Evolutionary conservation across 2,797 vertebrate genomes (phyloP).

Genomic region (Bovichtus diacanthus): DNA sequence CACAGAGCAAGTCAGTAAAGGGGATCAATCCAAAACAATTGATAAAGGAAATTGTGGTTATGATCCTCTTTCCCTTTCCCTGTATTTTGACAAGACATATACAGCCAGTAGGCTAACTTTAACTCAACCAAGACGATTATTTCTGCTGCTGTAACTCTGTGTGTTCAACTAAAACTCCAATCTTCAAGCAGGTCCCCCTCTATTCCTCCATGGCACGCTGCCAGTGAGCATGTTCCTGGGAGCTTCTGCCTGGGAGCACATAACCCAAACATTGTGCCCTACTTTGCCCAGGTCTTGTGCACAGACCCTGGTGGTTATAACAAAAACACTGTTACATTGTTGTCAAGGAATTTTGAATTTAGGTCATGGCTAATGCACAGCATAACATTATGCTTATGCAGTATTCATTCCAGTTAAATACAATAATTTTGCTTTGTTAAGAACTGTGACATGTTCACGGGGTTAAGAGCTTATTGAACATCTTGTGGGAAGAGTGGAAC

Average conservation of each 20-base stretch:
- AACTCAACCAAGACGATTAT: constrained; percentile 14
- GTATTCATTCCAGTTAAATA: constrained; percentile 13
- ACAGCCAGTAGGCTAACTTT: background rate
- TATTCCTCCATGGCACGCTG: constrained; percentile 25
- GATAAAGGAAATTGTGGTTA: background rate
- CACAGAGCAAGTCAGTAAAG: background rate
- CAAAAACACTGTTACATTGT: background rate
- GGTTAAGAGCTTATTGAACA: constrained; percentile 32
- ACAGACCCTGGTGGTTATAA: background rate
- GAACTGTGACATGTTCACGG: constrained; percentile 19
- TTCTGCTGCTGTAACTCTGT: constrained; percentile 11
- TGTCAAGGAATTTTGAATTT: constrained; percentile 1
- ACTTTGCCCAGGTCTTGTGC: constrained; percentile 44
- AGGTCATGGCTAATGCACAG: background rate
- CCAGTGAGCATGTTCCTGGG: constrained; percentile 34
- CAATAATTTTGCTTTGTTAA: constrained; percentile 14
- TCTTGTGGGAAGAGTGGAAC: constrained; percentile 27
- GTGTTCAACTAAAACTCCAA: constrained; percentile 21
- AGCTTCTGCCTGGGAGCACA: constrained; percentile 38
- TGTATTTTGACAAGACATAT: constrained; percentile 13
- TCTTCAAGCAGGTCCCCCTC: constrained; percentile 12
- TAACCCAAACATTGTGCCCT: constrained; percentile 43
- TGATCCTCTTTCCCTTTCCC: constrained; percentile 3
- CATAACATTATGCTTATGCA: background rate
- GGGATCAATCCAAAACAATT: background rate